phyloP scores from a whole-genome alignment of 2,797 vertebrate species.

The Pangasius sanitwongsei region DNA sequence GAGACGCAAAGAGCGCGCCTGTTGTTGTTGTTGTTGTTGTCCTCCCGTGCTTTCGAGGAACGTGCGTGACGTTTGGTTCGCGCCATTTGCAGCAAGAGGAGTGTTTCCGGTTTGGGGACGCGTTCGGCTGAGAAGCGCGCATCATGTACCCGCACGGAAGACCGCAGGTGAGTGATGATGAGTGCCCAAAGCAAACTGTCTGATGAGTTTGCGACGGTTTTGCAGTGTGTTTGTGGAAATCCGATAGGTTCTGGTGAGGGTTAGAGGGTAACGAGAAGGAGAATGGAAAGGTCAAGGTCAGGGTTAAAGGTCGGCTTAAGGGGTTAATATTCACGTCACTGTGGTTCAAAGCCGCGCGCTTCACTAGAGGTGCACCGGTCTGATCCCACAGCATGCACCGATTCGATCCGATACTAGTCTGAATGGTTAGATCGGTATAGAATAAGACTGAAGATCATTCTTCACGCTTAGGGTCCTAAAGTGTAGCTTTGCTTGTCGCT shows the following conservation, averaged over 20 bases:
- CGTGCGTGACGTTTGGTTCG: not conserved
- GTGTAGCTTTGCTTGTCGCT: not conserved
- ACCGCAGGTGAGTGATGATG: slow-evolving; percentile 51
- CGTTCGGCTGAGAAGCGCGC: slow-evolving; percentile 13
- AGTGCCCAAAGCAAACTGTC: too few relatives aligned
- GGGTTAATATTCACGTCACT: not conserved
- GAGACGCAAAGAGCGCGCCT: not conserved
- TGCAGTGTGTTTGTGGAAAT: not conserved
- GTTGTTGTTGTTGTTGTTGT: not conserved
- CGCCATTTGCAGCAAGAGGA: not conserved
- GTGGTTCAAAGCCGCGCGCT: not conserved
- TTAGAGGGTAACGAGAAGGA: not conserved
- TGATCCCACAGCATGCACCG: not conserved
- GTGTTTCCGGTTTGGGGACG: slow-evolving; percentile 43
- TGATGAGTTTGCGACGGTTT: not conserved
- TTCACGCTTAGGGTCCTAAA: not conserved
- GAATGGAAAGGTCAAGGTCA: slow-evolving; percentile 31
- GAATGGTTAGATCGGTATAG: not conserved
- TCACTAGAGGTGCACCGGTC: not conserved
- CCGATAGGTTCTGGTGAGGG: not conserved
- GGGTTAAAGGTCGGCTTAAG: slow-evolving; percentile 15
- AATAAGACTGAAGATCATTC: not conserved
- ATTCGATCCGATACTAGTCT: not conserved
- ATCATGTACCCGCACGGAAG: slow-evolving; percentile 61
- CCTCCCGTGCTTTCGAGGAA: slow-evolving; percentile 16